Conservation (phyloP, 2,888 invertebrate genomes). For the Dynastes maya region DNA sequence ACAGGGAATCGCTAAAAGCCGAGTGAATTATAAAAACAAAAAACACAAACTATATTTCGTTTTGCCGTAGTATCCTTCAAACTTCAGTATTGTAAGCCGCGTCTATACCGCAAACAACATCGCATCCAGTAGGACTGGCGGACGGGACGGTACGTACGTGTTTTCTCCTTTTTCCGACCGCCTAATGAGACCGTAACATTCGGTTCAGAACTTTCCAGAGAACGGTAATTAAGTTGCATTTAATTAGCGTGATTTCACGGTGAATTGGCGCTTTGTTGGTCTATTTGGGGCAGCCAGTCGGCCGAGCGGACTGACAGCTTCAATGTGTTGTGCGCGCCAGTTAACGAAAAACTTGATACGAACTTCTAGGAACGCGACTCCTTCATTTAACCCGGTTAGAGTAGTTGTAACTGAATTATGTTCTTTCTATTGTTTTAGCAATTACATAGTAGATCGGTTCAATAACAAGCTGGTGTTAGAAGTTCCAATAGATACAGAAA, state of each 20-base stretch:
- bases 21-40: not conserved
- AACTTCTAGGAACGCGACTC: not conserved
- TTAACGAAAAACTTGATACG: not conserved
- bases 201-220: conserved; percentile 18
- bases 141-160: not conserved
- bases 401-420: not conserved
- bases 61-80: too few relatives aligned
- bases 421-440: not conserved
- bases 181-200: conserved; percentile 14
- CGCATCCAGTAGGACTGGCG: not conserved
- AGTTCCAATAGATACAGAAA: too few relatives aligned
- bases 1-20: not conserved
- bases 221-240: conserved; percentile 24
- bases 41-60: not conserved
- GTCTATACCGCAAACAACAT: not conserved
- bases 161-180: not conserved
- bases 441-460: not conserved
- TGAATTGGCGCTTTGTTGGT: conserved; percentile 16
- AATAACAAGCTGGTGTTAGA: too few relatives aligned
- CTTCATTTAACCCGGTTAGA: not conserved
- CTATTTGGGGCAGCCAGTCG: not conserved
- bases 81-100: too few relatives aligned
- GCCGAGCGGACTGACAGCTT: not conserved
- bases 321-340: not conserved
- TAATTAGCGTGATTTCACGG: conserved; percentile 29